Evolutionary conservation across 2,888 invertebrate genomes (phyloP).

Genomic region (Caenorhabditis afra): DNA sequence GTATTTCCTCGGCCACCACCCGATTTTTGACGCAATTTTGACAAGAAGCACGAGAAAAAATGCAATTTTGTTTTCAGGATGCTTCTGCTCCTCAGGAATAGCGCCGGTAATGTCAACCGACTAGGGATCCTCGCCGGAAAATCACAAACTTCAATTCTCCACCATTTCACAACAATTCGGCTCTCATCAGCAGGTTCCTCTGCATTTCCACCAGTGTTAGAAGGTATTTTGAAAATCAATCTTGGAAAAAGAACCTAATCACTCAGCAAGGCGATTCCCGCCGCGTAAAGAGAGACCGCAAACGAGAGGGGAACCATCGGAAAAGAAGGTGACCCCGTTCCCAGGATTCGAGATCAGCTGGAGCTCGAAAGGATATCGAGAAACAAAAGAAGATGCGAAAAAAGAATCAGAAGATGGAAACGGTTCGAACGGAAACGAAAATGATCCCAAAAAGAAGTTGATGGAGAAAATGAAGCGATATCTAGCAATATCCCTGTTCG

Average conservation of each 20-base stretch:
- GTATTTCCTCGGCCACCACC: too few species aligned
- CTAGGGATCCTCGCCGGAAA: neutral
- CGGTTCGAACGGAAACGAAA: slow-evolving; percentile 32
- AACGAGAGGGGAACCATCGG: slow-evolving; percentile 1
- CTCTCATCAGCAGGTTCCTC: slow-evolving; percentile 13
- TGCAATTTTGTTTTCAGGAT: slow-evolving; percentile 6
- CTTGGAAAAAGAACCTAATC: neutral
- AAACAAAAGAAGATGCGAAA: slow-evolving; percentile 24
- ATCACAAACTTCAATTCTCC: neutral
- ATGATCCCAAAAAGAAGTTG: slow-evolving; percentile 55
- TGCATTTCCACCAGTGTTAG: slow-evolving; percentile 20
- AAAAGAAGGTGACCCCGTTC: neutral
- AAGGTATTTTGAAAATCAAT: neutral
- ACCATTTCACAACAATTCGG: neutral
- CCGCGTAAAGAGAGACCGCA: slow-evolving; percentile 3
- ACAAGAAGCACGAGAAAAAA: neutral
- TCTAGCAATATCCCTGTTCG: slow-evolving; percentile 70
- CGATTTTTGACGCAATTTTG: neutral
- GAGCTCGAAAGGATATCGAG: slow-evolving; percentile 33
- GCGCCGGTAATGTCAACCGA: neutral
- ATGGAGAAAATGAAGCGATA: slow-evolving; percentile 66
- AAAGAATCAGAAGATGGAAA: slow-evolving; percentile 7
- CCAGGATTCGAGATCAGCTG: slow-evolving; percentile 36
- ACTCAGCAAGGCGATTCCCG: slow-evolving; percentile 43
- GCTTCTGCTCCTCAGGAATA: slow-evolving; percentile 33